Percentiles rank a stretch among this genome's conserved stretches.
phyloP scores from a whole-genome alignment of 1,140 invertebrate species.

The Hylaeus anthracinus region DNA sequence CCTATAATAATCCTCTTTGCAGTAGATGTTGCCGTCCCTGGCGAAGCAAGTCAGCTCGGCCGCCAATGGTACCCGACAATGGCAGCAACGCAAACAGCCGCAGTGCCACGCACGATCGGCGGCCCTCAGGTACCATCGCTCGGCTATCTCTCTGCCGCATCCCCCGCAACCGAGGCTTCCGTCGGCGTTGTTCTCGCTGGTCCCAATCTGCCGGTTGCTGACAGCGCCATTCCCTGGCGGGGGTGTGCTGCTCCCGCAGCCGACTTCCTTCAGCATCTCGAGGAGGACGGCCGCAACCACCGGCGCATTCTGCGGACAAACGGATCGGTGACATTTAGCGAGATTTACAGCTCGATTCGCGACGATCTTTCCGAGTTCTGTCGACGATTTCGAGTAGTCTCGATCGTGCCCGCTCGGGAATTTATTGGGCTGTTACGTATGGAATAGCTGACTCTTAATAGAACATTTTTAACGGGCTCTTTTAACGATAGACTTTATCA shows the following conservation, averaged over 20 bases:
- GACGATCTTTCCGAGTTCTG: neutral
- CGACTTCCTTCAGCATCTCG: conserved; percentile 80
- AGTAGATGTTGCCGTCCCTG: conserved; percentile 94
- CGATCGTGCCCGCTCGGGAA: too few relatives aligned
- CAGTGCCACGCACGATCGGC: conserved; percentile 95
- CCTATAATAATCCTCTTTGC: conserved; percentile 97
- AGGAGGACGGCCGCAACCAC: conserved; percentile 32
- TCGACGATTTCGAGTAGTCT: too few relatives aligned
- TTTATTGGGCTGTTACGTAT: neutral
- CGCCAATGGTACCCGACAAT: conserved; percentile 92
- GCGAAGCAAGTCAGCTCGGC: conserved; percentile 94
- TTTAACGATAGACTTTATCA: too few relatives aligned
- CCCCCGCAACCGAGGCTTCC: conserved; percentile 73
- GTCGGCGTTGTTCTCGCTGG: conserved; percentile 60
- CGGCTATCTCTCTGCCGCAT: conserved; percentile 77
- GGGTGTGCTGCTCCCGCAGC: conserved; percentile 75
- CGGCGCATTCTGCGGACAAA: conserved; percentile 51
- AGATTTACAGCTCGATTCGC: conserved; percentile 16
- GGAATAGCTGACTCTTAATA: too few relatives aligned
- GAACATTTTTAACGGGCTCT: too few relatives aligned
- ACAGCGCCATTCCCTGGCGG: conserved; percentile 68
- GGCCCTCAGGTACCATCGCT: conserved; percentile 90
- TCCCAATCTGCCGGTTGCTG: conserved; percentile 56
- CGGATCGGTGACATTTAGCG: conserved; percentile 18
- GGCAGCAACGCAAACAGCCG: conserved; percentile 91